Evolutionary conservation across 2,888 invertebrate genomes (phyloP).

Genomic region (Dasypogon diadema): DNA sequence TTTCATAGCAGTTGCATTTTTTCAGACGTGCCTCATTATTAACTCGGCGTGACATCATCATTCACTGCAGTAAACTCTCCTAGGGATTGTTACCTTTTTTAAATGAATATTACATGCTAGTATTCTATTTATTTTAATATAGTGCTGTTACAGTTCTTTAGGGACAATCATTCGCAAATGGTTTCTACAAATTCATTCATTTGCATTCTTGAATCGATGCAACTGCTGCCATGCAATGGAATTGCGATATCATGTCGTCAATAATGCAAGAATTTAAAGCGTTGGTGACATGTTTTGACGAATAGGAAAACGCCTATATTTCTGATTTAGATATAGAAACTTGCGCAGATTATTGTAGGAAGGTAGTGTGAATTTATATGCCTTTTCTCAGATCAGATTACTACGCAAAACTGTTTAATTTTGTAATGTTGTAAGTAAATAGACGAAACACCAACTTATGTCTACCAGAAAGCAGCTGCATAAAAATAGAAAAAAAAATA

Average conservation of each 20-base stretch:
- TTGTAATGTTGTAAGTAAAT: no score
- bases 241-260: background rate
- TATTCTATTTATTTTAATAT: no score
- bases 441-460: no score
- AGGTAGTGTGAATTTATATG: no score
- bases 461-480: no score
- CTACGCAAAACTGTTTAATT: no score
- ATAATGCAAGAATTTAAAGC: slow-evolving; percentile 31
- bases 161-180: background rate
- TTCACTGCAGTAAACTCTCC: background rate
- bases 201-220: slow-evolving; percentile 36
- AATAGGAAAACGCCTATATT: background rate
- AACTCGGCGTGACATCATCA: slow-evolving; percentile 27
- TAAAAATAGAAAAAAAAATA: no score
- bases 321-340: background rate
- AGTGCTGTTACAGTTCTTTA: background rate
- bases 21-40: background rate
- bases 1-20: background rate
- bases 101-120: slow-evolving; percentile 3
- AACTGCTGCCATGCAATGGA: background rate
- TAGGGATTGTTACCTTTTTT: slow-evolving; percentile 1
- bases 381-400: no score
- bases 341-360: no score
- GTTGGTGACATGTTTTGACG: slow-evolving; percentile 29
- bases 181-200: background rate